Percentiles rank a stretch among this genome's conserved stretches.
phyloP scores from a whole-genome alignment of 2,797 vertebrate genomes.

The Diglossa cyanea region DNA sequence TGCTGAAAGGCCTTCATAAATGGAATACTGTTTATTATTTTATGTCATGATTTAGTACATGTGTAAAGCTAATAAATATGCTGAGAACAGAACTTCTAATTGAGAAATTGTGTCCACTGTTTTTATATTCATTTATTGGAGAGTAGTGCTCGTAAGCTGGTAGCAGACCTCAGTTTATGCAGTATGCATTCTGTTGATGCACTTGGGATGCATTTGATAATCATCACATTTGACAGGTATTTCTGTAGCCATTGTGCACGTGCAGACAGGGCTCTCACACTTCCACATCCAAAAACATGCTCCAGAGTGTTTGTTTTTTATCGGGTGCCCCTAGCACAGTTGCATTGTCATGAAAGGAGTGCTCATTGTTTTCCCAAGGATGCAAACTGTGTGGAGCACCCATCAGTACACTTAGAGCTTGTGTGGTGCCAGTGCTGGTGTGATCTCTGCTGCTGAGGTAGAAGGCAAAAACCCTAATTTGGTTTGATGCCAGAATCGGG shows the following conservation, averaged over 20 bases:
- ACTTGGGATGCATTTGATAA: not conserved
- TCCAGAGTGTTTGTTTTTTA: not conserved
- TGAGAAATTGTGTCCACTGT: not conserved
- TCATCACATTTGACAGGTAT: not conserved
- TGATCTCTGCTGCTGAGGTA: not conserved
- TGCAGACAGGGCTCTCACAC: not conserved
- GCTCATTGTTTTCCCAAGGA: not conserved
- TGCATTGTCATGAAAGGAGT: rapidly evolving
- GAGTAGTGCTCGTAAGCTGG: not conserved
- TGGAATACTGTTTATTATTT: not conserved
- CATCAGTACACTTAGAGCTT: rapidly evolving
- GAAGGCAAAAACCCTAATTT: not conserved
- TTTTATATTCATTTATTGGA: not conserved
- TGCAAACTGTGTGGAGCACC: too few relatives aligned
- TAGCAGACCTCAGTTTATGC: not conserved
- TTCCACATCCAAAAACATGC: rapidly evolving
- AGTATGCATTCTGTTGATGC: not conserved
- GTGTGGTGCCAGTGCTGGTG: not conserved
- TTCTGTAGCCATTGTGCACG: not conserved
- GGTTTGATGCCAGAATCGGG: constrained; percentile 12
- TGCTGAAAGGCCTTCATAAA: not conserved
- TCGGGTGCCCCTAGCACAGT: rapidly evolving
- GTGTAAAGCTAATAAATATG: not conserved
- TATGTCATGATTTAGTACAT: not conserved
- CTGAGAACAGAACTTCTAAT: not conserved